phyloP scores from a whole-genome alignment of 2,797 vertebrate genomes.

The Thaleichthys pacificus region DNA sequence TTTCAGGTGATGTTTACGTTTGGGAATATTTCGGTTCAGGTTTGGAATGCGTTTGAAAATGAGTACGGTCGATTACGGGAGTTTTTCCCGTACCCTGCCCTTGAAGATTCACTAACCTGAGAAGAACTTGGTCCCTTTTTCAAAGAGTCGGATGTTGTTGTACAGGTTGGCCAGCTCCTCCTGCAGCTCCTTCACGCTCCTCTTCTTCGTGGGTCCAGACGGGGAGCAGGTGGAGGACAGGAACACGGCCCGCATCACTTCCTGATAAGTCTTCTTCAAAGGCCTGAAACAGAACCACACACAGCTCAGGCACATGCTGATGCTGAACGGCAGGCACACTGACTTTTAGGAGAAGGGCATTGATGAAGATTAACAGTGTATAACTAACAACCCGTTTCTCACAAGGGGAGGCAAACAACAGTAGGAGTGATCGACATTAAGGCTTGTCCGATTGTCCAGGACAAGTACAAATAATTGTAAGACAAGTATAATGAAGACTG shows the following conservation, averaged over 20 bases:
- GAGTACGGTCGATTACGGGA: neutral
- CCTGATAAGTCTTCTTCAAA: constrained; percentile 87
- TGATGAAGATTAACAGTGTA: neutral
- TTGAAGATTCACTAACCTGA: constrained; percentile 73
- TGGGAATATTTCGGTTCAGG: neutral
- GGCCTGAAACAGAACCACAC: constrained; percentile 70
- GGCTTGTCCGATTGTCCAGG: too few relatives aligned
- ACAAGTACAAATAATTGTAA: too few relatives aligned
- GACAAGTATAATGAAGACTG: too few relatives aligned
- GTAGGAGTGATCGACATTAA: too few relatives aligned
- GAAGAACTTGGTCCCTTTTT: constrained; percentile 89
- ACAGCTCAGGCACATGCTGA: neutral
- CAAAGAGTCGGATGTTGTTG: constrained; percentile 91
- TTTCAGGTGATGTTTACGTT: neutral
- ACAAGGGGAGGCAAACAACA: neutral
- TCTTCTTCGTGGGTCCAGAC: constrained; percentile 83
- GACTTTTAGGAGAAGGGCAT: neutral
- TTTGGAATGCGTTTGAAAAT: neutral
- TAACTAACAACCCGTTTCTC: neutral
- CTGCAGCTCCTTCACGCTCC: constrained; percentile 90
- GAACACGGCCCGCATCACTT: constrained; percentile 85
- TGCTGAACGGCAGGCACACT: neutral
- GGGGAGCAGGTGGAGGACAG: constrained; percentile 80
- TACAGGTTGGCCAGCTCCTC: constrained; percentile 91
- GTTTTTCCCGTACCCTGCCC: neutral